A percentile compares a stretch with the other conserved stretches of the same genome.
These are phyloP conservation scores for Motacilla tschutschensis DNA, from an alignment of 2,113 vertebrate species.

Conservation along the genomic window DNA sequence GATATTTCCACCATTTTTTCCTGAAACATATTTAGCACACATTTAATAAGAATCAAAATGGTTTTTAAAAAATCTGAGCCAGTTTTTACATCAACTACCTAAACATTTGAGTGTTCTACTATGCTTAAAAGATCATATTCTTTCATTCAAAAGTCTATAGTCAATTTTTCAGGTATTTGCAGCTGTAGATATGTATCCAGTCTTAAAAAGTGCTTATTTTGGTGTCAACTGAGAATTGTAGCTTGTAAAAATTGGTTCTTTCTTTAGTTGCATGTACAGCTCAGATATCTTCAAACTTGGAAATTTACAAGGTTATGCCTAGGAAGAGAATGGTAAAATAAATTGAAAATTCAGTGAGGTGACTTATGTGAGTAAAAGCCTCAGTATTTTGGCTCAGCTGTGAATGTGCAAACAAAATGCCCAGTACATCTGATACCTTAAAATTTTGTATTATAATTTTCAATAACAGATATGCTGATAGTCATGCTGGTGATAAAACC, in stretches of 20 bases:
- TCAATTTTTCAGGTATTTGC: not conserved
- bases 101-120: not conserved
- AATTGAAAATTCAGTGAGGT: not conserved
- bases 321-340: not conserved
- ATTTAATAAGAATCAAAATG: not conserved
- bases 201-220: not conserved
- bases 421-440: not conserved
- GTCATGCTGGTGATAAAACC: not conserved
- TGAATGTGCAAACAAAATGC: not conserved
- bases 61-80: not conserved
- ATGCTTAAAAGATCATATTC: not conserved
- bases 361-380: not conserved
- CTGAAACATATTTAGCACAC: not conserved
- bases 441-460: not conserved
- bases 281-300: not conserved
- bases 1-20: not conserved
- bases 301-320: not conserved
- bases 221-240: not conserved
- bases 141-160: not conserved
- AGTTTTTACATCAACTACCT: not conserved
- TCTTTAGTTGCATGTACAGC: not conserved
- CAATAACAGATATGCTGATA: not conserved
- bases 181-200: not conserved
- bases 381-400: not conserved
- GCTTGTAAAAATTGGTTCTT: not conserved